These are phyloP conservation scores for Macheiramphus alcinus DNA, from an alignment of 2,113 vertebrate genomes.

Conservation along the genomic window DNA sequence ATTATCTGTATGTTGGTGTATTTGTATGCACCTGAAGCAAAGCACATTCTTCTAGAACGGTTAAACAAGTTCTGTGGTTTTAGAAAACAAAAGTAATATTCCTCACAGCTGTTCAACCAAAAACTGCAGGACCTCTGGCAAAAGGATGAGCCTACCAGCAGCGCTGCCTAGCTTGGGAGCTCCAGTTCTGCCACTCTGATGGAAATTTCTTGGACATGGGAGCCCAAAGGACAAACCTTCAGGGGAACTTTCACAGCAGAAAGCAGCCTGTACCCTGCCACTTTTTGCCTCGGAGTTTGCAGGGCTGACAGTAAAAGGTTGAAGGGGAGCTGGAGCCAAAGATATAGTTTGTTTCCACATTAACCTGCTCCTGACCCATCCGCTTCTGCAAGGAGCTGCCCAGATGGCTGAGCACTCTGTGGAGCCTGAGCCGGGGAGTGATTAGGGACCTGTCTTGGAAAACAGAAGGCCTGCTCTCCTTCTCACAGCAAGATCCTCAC, in stretches of 20 bases:
- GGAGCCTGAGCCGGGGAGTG: background rate
- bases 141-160: background rate
- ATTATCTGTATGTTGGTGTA: background rate
- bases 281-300: background rate
- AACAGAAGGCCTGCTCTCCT: background rate
- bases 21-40: background rate
- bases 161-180: background rate
- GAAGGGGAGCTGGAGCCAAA: background rate
- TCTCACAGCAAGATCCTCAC: background rate
- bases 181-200: background rate
- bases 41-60: background rate
- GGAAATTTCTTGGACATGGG: accelerated
- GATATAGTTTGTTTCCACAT: background rate
- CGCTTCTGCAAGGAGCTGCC: background rate
- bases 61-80: background rate
- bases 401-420: accelerated
- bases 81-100: background rate
- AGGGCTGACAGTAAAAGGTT: background rate
- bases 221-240: background rate
- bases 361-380: background rate
- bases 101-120: background rate
- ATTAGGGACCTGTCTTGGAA: too few species aligned
- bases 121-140: background rate
- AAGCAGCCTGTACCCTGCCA: background rate
- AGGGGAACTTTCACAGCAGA: background rate